Evolutionary conservation across 2,888 invertebrate genomes (phyloP), one percentile per base, ranked within the genome.

Genomic region (Netelia fuscicornis): DNA sequence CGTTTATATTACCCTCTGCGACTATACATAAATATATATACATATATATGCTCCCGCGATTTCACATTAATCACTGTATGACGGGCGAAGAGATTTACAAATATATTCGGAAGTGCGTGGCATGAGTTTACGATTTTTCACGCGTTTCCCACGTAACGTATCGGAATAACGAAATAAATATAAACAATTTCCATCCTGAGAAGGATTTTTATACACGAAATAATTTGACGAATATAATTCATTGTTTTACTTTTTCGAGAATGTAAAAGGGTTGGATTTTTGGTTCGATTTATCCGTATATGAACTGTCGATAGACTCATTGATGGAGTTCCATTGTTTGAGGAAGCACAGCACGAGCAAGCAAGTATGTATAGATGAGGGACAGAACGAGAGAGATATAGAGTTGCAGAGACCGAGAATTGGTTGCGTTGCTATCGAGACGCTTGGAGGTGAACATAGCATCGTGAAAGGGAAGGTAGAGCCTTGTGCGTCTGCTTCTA

Each of bases 391-490:
- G 76, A 56, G n/a, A 25, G 11, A 67, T 48, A 54, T 64, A 42
- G 56, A 60, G 67, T 64, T 54, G 10, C 48, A 65, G 89, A 88
- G 90, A 90, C 88, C 80, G 87, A 87, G 86, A 88, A 85, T 85
- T 84, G 71, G 83, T 71, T 86, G 89, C 90, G 93, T 93, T 93
- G 93, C 93, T 92, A 93, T 93, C 92, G 93, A 89, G 91, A 93
- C 90, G 88, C 86, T 89, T 90, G 88, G 48, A 84, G 81, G 89
- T 82, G 88, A 88, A 88, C 89, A 86, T 85, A 86, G 83, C 56
- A 60, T 74, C 62, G 64, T 77, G 42, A 70, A 76, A 71, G 71
- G 65, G 52, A 67, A 71, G 48, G 52, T 52, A 44, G 72, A 81
- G 20, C 25, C 52, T 58, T 54, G 58, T 70, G 72, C 71, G 72